Conservation (phyloP, 2,113 vertebrate species). For the Oenanthe oenanthe region DNA sequence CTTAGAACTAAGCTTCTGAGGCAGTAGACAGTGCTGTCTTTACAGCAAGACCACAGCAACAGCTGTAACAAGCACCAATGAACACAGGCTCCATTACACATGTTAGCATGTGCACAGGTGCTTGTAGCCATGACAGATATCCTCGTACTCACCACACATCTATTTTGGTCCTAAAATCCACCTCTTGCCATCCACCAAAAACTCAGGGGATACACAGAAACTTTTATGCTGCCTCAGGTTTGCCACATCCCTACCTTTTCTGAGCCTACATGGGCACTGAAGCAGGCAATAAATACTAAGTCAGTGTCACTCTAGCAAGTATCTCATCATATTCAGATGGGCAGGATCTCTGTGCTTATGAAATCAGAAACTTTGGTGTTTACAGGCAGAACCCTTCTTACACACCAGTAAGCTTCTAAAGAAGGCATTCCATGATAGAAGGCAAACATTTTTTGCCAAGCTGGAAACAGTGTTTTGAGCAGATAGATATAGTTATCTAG, state of each 20-base stretch:
- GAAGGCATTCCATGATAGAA: not conserved
- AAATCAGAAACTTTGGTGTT: not conserved
- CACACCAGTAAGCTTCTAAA: not conserved
- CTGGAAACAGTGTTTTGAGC: not conserved
- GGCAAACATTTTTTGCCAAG: not conserved
- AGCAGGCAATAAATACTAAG: not conserved
- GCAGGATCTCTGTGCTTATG: not conserved
- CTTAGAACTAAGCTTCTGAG: not conserved
- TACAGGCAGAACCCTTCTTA: not conserved
- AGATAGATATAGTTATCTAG: not conserved
- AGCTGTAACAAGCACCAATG: not conserved
- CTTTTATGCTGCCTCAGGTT: not conserved
- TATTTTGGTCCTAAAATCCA: not conserved
- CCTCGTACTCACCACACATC: not conserved
- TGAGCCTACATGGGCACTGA: rapidly evolving
- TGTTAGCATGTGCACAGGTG: not conserved
- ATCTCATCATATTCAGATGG: not conserved
- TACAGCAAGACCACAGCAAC: not conserved
- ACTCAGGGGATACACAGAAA: not conserved
- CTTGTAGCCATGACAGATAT: not conserved
- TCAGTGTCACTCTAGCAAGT: not conserved
- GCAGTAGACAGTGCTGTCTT: not conserved
- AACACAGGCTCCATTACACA: not conserved
- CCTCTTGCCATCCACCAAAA: not conserved
- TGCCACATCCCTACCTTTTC: not conserved